Base-by-base conservation (phyloP, 2,113 vertebrate genomes). In the Toxotes jaculatrix region DNA sequence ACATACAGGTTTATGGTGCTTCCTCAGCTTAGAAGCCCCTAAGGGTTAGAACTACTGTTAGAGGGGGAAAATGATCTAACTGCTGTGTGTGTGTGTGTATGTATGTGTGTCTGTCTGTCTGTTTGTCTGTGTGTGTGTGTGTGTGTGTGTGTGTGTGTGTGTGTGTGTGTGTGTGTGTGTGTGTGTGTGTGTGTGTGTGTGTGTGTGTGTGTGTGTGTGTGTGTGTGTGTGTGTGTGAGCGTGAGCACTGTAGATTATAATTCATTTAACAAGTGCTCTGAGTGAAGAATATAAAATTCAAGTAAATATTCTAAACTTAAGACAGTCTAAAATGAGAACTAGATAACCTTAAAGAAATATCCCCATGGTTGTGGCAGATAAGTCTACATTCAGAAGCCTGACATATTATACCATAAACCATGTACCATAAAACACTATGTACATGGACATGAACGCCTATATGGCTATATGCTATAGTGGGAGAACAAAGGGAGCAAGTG, bases 1-100 rank as follows among this genome's bases (percentile, higher is more conserved):
- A 90, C 87, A 31, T 88, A 86, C 92, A 94, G 92, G 83, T 91
- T 91, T 82, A 70, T 27, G 2, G 66, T 49, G 38, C 57, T 92
- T 93, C 93, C 92, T 91, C 51, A 59, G 73, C 70, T 78, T 51
- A 51, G 79, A 69, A 71, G 43, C 74, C 87, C 74, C 83, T 16
- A 2, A 82, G 86, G 71, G 76, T 62, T 77, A 51, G 3, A 80
- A 76, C 72, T 80, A 75, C 69, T 76, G 74, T 83, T 81, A 17
- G 2, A 12, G 70, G 27, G 53, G 71, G 83, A 23, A n/a, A 73
- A 74, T 66, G 16, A 64, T 64, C 51, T 32, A 19, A 17, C 43
- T 63, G 51, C 36, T 7, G 31, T 57, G 49, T 68, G 53, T 60
- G 12, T 47, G 10, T 56, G 57, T 32, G 19, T 42, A 59, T 49